These are phyloP conservation scores for Zaprionus davidi DNA, from an alignment of 1,140 invertebrate species.

Conservation along the genomic window DNA sequence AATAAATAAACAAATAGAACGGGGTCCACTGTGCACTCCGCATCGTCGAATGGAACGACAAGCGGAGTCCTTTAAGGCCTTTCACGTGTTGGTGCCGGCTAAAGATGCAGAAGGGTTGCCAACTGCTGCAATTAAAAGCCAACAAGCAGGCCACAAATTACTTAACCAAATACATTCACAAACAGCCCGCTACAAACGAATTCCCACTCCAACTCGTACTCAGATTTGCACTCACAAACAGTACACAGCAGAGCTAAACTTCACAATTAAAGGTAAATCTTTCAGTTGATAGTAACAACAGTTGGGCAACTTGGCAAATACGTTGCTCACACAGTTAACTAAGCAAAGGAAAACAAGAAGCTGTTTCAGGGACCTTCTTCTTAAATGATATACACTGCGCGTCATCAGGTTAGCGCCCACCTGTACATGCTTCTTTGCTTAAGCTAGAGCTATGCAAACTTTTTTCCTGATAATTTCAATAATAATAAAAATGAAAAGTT, in stretches of 20 bases:
- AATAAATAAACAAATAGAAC: slow-evolving; percentile 7
- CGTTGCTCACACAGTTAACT: too few relatives aligned
- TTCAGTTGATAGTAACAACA: neutral
- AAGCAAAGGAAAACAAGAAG: too few relatives aligned
- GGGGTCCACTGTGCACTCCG: neutral
- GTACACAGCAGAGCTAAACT: too few relatives aligned
- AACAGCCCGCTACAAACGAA: too few relatives aligned
- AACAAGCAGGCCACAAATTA: slow-evolving; percentile 15
- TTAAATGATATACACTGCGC: too few relatives aligned
- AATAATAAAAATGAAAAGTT: too few relatives aligned
- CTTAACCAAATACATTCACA: neutral
- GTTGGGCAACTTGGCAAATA: too few relatives aligned
- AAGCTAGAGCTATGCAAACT: too few relatives aligned
- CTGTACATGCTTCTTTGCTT: too few relatives aligned
- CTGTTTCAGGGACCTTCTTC: too few relatives aligned
- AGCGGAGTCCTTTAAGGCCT: neutral
- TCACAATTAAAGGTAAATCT: neutral
- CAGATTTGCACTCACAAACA: neutral
- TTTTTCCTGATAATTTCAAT: too few relatives aligned
- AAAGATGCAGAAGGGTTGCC: slow-evolving; percentile 18
- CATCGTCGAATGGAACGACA: neutral
- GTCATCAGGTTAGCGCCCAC: too few relatives aligned
- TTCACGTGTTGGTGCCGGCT: neutral
- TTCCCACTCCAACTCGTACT: neutral
- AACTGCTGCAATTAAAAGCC: slow-evolving; percentile 31